Conservation (phyloP, 2,113 vertebrate species). For the Anoura caudifer region DNA sequence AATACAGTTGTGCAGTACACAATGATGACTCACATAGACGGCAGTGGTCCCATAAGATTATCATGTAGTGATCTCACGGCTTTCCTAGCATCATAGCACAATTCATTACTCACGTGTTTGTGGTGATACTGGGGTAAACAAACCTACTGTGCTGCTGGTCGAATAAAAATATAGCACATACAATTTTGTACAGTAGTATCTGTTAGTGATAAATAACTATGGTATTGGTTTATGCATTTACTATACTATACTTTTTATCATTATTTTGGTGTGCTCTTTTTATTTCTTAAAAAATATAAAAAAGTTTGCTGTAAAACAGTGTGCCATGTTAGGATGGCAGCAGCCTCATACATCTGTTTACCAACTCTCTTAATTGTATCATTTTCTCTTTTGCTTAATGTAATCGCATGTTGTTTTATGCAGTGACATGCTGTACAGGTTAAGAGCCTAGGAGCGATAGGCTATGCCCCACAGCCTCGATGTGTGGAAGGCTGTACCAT, state of each 20-base stretch:
- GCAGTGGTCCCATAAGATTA: neutral
- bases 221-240: no score
- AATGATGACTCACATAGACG: no score
- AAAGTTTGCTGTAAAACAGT: no score
- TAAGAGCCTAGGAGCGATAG: neutral
- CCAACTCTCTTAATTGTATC: neutral
- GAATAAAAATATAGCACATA: no score
- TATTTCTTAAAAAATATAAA: no score
- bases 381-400: neutral
- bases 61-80: neutral
- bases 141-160: neutral
- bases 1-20: neutral
- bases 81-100: neutral
- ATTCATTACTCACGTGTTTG: neutral
- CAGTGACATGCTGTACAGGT: neutral
- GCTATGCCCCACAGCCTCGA: neutral
- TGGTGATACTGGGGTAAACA: neutral
- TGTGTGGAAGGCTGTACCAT: neutral
- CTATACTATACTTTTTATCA: no score
- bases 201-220: no score
- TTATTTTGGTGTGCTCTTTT: no score
- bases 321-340: neutral
- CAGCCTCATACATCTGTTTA: neutral
- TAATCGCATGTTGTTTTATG: no score
- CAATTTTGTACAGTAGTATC: no score